phyloP scores from a whole-genome alignment of 37 sponge, comb jelly and placozoan species.

The Haliclona indistincta region DNA sequence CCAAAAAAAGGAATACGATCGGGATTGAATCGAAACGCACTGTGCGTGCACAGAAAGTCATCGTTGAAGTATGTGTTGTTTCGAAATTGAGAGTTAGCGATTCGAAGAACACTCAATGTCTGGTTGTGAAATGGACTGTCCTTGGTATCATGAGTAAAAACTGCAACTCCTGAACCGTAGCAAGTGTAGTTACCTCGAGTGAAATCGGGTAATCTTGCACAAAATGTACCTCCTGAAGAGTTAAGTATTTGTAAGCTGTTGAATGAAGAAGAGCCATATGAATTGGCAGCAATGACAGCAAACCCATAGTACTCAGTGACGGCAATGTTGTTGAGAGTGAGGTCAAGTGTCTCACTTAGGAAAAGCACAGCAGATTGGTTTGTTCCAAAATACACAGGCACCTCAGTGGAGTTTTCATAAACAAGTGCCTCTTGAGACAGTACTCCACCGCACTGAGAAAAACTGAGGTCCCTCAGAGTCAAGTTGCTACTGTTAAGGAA shows the following conservation, averaged over 20 bases:
- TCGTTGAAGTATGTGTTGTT: neutral
- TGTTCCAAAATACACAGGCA: constrained; percentile 4
- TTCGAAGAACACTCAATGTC: neutral
- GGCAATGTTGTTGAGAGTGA: neutral
- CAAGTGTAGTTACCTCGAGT: constrained; percentile 1
- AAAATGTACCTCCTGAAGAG: neutral
- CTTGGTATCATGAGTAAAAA: neutral
- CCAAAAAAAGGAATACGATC: neutral
- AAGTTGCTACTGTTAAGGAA: neutral
- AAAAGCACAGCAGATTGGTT: neutral
- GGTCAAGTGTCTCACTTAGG: neutral
- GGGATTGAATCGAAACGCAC: neutral
- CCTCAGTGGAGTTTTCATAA: neutral
- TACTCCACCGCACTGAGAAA: neutral
- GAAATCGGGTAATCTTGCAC: neutral
- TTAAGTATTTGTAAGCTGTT: neutral
- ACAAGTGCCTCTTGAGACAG: neutral
- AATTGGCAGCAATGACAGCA: neutral
- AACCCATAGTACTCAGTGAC: constrained; percentile 5
- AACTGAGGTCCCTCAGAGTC: neutral
- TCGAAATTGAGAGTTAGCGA: neutral
- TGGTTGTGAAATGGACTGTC: neutral
- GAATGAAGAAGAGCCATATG: neutral
- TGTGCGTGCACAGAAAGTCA: neutral
- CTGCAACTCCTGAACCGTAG: neutral